These are phyloP conservation scores for Oreochromis mossambicus DNA, from an alignment of 2,797 vertebrate species.

Conservation along the genomic window DNA sequence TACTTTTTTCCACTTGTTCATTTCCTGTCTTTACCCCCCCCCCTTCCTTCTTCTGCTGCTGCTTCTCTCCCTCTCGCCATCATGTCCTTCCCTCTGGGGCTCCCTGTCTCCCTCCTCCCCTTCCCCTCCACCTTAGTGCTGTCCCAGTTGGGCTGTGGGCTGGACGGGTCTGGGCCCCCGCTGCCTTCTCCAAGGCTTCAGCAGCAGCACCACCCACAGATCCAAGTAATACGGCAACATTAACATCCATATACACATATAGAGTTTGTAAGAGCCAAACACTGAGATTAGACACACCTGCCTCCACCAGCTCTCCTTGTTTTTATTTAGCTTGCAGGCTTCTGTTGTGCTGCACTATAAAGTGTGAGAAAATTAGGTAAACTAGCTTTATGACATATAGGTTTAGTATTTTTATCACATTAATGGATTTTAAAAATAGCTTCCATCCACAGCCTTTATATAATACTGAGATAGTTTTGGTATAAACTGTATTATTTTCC, in stretches of 20 bases:
- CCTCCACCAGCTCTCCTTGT: not conserved
- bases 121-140: constrained; percentile 82
- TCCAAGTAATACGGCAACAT: constrained; percentile 98
- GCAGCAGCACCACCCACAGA: constrained; percentile 94
- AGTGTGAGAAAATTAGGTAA: not conserved
- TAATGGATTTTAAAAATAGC: not conserved
- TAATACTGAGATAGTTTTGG: not conserved
- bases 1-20: constrained; percentile 53
- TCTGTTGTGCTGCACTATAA: not conserved
- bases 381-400: not conserved
- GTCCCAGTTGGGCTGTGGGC: constrained; percentile 97
- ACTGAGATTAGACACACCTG: constrained; percentile 8
- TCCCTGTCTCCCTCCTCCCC: constrained; percentile 44
- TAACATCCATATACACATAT: constrained; percentile 72
- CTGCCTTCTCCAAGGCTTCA: constrained; percentile 94
- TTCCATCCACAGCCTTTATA: not conserved
- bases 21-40: constrained; percentile 8
- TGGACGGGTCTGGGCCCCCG: constrained; percentile 93
- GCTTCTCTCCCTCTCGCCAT: constrained; percentile 50
- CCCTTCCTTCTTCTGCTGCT: constrained; percentile 18
- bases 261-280: constrained; percentile 9
- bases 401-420: not conserved
- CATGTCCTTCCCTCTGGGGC: constrained; percentile 51
- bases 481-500: not conserved
- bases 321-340: not conserved